phyloP scores from a whole-genome alignment of 2,797 vertebrate genomes.

The Galago senegalensis region DNA sequence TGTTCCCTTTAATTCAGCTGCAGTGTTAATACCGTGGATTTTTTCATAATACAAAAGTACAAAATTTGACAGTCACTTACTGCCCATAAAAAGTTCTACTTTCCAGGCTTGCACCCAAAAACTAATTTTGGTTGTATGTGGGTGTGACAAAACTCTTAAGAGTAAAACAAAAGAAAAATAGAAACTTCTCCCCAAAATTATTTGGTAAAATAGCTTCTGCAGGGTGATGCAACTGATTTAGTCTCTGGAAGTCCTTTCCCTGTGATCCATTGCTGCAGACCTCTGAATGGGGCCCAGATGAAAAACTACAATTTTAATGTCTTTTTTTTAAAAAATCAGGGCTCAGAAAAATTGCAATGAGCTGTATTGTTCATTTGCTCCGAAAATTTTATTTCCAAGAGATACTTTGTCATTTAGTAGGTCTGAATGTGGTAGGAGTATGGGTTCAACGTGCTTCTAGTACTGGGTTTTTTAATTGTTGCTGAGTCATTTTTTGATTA shows the following conservation, averaged over 20 bases:
- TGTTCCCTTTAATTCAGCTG: neutral
- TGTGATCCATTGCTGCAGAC: neutral
- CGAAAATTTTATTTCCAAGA: constrained; percentile 28
- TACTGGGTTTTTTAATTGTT: neutral
- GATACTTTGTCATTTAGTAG: neutral
- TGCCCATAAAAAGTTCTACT: constrained; percentile 25
- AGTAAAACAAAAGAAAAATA: neutral
- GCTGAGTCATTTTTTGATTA: neutral
- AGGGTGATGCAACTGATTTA: neutral
- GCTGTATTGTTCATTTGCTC: neutral
- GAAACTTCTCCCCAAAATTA: constrained; percentile 5
- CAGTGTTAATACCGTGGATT: neutral
- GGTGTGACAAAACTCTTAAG: constrained; percentile 44
- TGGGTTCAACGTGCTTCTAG: neutral
- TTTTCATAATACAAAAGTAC: neutral
- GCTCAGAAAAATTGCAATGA: neutral
- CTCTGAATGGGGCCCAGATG: neutral
- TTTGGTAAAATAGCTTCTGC: constrained; percentile 47
- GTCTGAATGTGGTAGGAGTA: neutral
- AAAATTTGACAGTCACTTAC: constrained; percentile 47
- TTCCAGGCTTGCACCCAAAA: constrained; percentile 47
- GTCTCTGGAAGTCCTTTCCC: neutral
- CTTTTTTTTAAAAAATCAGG: neutral
- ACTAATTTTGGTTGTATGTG: constrained; percentile 28
- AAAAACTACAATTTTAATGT: neutral